Base-by-base conservation (phyloP, 2,113 vertebrate genomes). In the Tretioscincus oriximinensis region DNA sequence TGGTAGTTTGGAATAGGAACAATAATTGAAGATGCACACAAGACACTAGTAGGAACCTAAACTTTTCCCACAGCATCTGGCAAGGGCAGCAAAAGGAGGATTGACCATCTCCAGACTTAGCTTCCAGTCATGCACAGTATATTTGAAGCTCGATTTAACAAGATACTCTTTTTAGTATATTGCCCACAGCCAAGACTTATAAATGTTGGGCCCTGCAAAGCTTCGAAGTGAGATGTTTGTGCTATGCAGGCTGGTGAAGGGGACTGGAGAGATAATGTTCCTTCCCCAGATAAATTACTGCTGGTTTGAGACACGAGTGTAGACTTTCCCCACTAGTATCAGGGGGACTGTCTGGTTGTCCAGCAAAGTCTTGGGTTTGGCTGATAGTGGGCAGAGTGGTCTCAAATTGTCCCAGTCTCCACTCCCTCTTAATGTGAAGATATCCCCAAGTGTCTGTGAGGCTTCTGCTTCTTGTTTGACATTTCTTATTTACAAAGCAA, bases 401-500 rank as follows among this genome's bases (percentile, higher is more conserved):
- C 67, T 77, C 72, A 9, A 66, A 64, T 85, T 87, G 90, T 91
- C 90, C 26, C 28, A 88, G 81, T 89, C 88, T 82, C 82, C 74
- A 80, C 87, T 87, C 82, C 85, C 67, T 79, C 64, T 5, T 22
- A 0, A 54, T 90, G 88, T 81, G 51, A 90, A 91, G 87, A 93
- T 83, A 93, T 93, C 88, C 90, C 93, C 91, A 84, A 90, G 88
- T 83, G 90, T 92, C 92, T 93, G 89, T 4, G 49, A 95, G 91
- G 85, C 91, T 94, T 94, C 95, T 94, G 92, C 90, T 94, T 92
- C 94, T 94, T 93, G 92, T 94, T 94, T 94, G 95, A 94, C 95
- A 94, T 88, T 91, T 86, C 88, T 91, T 96, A 93, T 95, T 96
- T 96, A 95, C 92, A 95, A 92, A 97, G 94, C 90, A 96, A 96